phyloP scores from a whole-genome alignment of 1,140 invertebrate genomes.

The Drosophila obscura region DNA sequence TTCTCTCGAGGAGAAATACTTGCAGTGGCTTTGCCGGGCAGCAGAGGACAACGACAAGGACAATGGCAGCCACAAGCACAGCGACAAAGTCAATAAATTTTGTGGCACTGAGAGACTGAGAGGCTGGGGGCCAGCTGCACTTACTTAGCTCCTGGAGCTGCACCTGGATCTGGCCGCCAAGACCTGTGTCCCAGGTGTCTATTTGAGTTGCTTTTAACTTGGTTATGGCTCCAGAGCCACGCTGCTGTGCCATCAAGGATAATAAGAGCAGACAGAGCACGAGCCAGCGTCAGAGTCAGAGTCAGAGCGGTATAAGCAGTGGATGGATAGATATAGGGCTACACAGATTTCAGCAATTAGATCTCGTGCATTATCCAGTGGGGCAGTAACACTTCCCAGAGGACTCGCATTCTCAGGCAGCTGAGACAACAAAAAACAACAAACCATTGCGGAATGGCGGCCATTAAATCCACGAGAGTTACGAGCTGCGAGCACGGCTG shows the following conservation, averaged over 20 bases:
- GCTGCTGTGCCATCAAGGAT: conserved; percentile 45
- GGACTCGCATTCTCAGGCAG: background rate
- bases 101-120: conserved; percentile 48
- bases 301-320: background rate
- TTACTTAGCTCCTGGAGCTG: conserved; percentile 57
- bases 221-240: conserved; percentile 57
- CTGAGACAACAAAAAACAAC: conserved; percentile 2
- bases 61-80: conserved; percentile 1
- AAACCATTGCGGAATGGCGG: conserved; percentile 6
- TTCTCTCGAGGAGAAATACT: too few relatives aligned
- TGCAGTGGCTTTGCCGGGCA: too few relatives aligned
- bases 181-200: conserved; percentile 68
- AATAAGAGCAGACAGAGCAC: conserved; percentile 27
- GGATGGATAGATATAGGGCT: background rate
- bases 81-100: conserved; percentile 79
- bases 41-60: too few relatives aligned
- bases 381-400: too few relatives aligned
- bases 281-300: background rate
- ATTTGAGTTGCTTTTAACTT: conserved; percentile 78
- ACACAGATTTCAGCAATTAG: conserved; percentile 50
- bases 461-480: conserved; percentile 47
- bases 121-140: conserved; percentile 40
- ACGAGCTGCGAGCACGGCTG: conserved; percentile 19
- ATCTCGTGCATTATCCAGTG: conserved; percentile 14
- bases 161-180: conserved; percentile 9